These are phyloP conservation scores for Cacajao melanocephalus DNA, from an alignment of 2,797 vertebrate genomes.

Conservation along the genomic window DNA sequence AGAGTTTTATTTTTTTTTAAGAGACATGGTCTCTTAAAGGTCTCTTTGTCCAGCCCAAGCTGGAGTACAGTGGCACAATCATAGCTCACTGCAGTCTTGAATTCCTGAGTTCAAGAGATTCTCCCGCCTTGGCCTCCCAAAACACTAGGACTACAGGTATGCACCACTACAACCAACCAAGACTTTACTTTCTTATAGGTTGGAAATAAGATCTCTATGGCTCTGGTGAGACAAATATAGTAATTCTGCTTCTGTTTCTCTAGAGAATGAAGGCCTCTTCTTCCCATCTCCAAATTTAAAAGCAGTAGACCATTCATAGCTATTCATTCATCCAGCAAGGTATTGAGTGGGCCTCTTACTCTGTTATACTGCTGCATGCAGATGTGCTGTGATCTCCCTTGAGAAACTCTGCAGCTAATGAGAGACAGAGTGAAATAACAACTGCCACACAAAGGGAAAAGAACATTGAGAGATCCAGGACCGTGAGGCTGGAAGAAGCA, in stretches of 20 bases:
- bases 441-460: not conserved
- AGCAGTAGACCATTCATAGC: not conserved
- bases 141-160: too few relatives aligned
- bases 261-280: not conserved
- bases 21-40: too few relatives aligned
- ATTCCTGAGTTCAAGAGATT: too few relatives aligned
- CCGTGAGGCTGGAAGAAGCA: not conserved
- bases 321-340: not conserved
- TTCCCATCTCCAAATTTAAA: not conserved
- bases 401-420: not conserved
- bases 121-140: too few relatives aligned
- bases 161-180: too few relatives aligned
- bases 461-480: not conserved
- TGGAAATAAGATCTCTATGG: not conserved
- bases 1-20: not conserved
- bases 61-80: too few relatives aligned
- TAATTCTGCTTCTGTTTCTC: not conserved
- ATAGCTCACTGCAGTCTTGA: too few relatives aligned
- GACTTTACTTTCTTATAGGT: not conserved
- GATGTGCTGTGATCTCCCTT: not conserved
- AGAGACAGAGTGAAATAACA: not conserved
- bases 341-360: not conserved
- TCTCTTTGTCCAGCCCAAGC: too few relatives aligned
- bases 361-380: accelerated
- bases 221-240: not conserved